Evolutionary conservation across 1,140 invertebrate species (phyloP), one percentile per base, ranked within the genome.

Genomic region (Steinernema khuongi): DNA sequence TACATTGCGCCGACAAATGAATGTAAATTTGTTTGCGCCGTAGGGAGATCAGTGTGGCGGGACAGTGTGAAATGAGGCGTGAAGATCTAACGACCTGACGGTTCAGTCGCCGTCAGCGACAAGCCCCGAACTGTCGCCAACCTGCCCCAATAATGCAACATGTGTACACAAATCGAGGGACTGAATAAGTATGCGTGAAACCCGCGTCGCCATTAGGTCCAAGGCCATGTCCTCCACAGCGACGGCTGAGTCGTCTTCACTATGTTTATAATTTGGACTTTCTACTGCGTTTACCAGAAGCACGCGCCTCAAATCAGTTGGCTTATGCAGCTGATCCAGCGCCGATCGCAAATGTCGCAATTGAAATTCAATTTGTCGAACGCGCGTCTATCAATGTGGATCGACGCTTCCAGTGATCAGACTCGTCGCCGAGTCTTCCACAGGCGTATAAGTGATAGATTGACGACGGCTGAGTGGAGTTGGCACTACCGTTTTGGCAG

Each of bases 131-230:
- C 50, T 60, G 50, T 60, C 50, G 50, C 50, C 50, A 60, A 60
- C 50, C 50, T 60, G 50, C 50, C 7, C 50, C 50, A 60, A 60
- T 60, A 60, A 60, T 60, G 50, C 50, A 60, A 60, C 50, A 60
- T 60, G 50, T 60, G 26, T 26, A 22, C 50, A 60, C 50, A 60
- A 17, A 60, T 60, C n/a, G 50, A 60, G 50, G 50, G 50, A 60
- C 22, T 60, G 7, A 22, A 22, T 60, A 22, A 4, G 14, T 14
- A n/a, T 60, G 50, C 50, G 4, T 60, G 50, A 14, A 41, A 11
- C n/a, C 36, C 7, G n/a, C n/a, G n/a, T n/a, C n/a, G n/a, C n/a
- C n/a, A n/a, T n/a, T n/a, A 41, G 36, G 36, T 41, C 36, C 36
- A 41, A 41, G 36, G 36, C 36, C 36, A 41, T 41, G 7, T 7